Evolutionary conservation across 2,797 vertebrate species (phyloP).

Genomic region (Chromis chromis): DNA sequence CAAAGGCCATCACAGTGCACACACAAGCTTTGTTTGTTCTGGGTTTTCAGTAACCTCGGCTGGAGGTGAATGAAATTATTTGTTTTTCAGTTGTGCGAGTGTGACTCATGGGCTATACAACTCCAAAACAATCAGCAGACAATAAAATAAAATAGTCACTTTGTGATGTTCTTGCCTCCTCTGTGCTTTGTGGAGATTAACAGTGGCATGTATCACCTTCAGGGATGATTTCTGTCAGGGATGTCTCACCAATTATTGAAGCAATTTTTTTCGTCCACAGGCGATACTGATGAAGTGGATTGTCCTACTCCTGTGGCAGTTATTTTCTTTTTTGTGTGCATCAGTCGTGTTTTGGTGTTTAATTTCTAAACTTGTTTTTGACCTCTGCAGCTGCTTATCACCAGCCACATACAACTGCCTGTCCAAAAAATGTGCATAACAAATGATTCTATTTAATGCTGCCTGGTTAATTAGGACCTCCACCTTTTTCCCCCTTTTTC

Average conservation of each 20-base stretch:
- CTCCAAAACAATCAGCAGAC: slow-evolving; percentile 4
- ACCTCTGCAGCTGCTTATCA: neutral
- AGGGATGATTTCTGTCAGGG: slow-evolving; percentile 19
- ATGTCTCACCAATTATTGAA: slow-evolving; percentile 9
- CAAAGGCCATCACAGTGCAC: no score
- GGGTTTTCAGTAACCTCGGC: no score
- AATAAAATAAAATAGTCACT: slow-evolving; percentile 17
- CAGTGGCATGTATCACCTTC: slow-evolving; percentile 19
- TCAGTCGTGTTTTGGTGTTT: neutral
- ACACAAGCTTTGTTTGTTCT: no score
- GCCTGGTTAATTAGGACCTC: no score
- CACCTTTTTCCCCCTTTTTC: neutral
- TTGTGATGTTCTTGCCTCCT: slow-evolving; percentile 1
- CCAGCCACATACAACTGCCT: neutral
- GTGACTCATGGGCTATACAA: slow-evolving; percentile 2
- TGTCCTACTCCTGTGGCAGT: neutral
- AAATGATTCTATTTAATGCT: neutral
- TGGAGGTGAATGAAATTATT: no score
- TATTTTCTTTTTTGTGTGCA: neutral
- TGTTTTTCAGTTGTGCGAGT: neutral
- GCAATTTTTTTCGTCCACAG: neutral
- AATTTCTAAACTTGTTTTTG: neutral
- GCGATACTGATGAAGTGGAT: neutral
- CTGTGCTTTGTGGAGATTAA: slow-evolving; percentile 10
- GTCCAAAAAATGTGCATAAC: neutral